Percentiles rank a stretch among this genome's conserved stretches.
phyloP scores from a whole-genome alignment of 1,140 invertebrate species.

The Drosophila insularis region DNA sequence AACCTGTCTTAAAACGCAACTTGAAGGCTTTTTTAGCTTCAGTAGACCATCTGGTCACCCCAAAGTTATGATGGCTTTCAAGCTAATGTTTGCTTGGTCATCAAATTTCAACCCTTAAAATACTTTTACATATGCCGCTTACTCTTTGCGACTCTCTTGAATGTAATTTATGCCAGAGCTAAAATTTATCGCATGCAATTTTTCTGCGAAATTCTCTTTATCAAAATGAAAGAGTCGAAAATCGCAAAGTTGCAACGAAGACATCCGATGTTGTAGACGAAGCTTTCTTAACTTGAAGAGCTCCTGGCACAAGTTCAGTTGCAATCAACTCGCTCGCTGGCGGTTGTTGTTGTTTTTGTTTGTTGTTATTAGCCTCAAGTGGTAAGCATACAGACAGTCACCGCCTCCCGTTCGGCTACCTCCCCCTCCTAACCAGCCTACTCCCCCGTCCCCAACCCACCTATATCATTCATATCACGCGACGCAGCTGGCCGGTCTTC shows the following conservation, averaged over 20 bases:
- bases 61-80: constrained; percentile 1
- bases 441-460: constrained; percentile 6
- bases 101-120: constrained; percentile 22
- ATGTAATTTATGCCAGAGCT: background rate
- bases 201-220: background rate
- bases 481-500: constrained; percentile 65
- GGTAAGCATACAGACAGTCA: constrained; percentile 40
- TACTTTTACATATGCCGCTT: background rate
- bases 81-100: constrained; percentile 15
- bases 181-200: constrained; percentile 57
- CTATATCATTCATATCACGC: constrained; percentile 32
- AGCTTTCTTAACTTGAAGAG: constrained; percentile 51
- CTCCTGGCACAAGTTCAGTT: constrained; percentile 61
- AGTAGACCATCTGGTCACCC: background rate
- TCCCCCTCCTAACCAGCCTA: background rate
- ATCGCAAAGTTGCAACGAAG: background rate
- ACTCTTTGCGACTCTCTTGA: background rate
- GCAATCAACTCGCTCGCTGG: constrained; percentile 67
- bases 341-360: constrained; percentile 40
- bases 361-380: constrained; percentile 77
- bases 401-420: background rate
- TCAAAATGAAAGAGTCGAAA: constrained; percentile 15
- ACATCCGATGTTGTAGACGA: constrained; percentile 25
- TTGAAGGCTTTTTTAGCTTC: background rate
- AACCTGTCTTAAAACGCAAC: too few relatives aligned